Evolutionary conservation across 2,797 vertebrate species (phyloP).

Genomic region (Bradypus variegatus): DNA sequence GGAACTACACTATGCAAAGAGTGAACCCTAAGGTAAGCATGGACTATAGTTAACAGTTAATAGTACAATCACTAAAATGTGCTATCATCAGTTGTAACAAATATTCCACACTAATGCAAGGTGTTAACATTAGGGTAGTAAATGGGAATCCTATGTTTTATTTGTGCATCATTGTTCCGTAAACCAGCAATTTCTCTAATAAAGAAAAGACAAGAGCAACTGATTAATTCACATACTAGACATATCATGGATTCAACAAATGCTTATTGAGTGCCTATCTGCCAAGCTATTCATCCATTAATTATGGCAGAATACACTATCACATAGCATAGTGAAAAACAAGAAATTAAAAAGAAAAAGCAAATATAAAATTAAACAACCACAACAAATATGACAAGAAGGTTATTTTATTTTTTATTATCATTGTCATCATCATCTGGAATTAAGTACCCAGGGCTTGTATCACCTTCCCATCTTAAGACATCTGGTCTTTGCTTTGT

Average conservation of each 20-base stretch:
- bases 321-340: background rate
- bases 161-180: too few relatives aligned
- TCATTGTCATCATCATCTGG: background rate
- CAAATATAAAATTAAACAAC: background rate
- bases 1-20: too few relatives aligned
- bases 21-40: too few relatives aligned
- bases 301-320: background rate
- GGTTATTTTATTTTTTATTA: slow-evolving; percentile 32
- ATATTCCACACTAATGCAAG: too few relatives aligned
- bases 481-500: background rate
- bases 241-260: background rate
- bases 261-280: background rate
- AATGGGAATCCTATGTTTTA: too few relatives aligned
- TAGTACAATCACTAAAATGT: too few relatives aligned
- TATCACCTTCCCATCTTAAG: background rate
- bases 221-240: background rate
- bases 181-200: too few relatives aligned
- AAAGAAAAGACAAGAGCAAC: too few relatives aligned
- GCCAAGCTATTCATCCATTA: background rate
- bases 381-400: slow-evolving; percentile 33
- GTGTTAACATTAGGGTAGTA: too few relatives aligned
- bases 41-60: too few relatives aligned
- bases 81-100: too few relatives aligned
- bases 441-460: background rate
- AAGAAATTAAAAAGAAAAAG: background rate